Percentiles rank a stretch among this genome's conserved stretches.
These are phyloP conservation scores for Coenobita brevimanus DNA, from an alignment of 1,140 invertebrate species.

Conservation along the genomic window DNA sequence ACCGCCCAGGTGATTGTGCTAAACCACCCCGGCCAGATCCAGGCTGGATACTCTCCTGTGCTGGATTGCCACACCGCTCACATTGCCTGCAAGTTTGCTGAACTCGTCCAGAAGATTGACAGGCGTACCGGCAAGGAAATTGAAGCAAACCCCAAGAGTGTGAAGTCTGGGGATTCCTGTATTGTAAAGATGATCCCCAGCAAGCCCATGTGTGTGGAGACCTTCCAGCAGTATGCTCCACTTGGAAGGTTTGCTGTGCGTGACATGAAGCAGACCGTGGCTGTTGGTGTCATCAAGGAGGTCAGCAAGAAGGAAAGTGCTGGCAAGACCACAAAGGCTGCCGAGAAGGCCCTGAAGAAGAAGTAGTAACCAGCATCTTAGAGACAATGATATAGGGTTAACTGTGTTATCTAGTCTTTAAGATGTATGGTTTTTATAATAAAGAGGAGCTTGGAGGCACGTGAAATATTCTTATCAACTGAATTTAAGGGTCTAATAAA, in stretches of 20 bases:
- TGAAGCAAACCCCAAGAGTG: slow-evolving; percentile 79
- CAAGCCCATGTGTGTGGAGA: slow-evolving; percentile 98
- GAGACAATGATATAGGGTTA: slow-evolving; percentile 43
- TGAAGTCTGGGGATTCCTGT: slow-evolving; percentile 97
- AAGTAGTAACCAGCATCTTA: slow-evolving; percentile 64
- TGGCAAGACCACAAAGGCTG: slow-evolving; percentile 97
- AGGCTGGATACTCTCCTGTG: slow-evolving; percentile 97
- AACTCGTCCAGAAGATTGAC: slow-evolving; percentile 98
- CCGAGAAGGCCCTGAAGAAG: slow-evolving; percentile 96
- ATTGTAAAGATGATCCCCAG: slow-evolving; percentile 93
- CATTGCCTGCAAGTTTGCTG: slow-evolving; percentile 98
- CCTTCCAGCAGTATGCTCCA: slow-evolving; percentile 98
- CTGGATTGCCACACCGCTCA: slow-evolving; percentile 99
- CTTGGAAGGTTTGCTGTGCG: slow-evolving; percentile 98
- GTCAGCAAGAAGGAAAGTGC: slow-evolving; percentile 89
- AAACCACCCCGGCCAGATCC: slow-evolving; percentile 98
- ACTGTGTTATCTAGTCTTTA: slow-evolving; percentile 63
- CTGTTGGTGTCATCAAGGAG: slow-evolving; percentile 97
- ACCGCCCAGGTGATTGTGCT: slow-evolving; percentile 97
- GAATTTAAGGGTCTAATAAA: slow-evolving; percentile 12
- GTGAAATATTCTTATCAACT: slow-evolving; percentile 25
- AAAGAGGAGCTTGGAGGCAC: slow-evolving; percentile 39
- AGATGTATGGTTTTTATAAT: slow-evolving; percentile 64
- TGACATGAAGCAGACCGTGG: slow-evolving; percentile 99
- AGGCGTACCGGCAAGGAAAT: slow-evolving; percentile 87